Evolutionary conservation across 2,888 invertebrate genomes (phyloP), one percentile per base, ranked within the genome.

Genomic region (Operophtera brumata): DNA sequence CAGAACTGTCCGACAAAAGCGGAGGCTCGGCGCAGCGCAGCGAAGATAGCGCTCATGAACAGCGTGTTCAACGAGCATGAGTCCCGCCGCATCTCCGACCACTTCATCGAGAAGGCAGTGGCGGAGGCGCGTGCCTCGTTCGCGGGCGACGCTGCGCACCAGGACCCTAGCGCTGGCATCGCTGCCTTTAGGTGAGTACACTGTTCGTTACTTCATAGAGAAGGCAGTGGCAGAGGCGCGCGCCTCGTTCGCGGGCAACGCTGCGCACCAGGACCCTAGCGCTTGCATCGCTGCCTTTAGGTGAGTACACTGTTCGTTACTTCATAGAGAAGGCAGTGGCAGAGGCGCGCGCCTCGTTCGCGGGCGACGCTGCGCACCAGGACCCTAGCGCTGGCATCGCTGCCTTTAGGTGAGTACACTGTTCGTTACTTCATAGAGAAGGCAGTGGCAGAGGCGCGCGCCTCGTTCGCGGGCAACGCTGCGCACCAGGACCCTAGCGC

Each of bases 51-150:
- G 1, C 91, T 98, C 12, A 98, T 98, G 97, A 98, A 98, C 89
- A 97, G 97, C 8, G 97, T 98, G 45, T 98, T 98, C 86, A 98
- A 98, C 80, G 98, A 98, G 75, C 98, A 98, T 84, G 97, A 97
- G 37, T 96, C 97, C 1, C 91, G 98, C 54, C 93, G 95, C 67
- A 98, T 98, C 71, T 96, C 97, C 5, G 97, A 97, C 75, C 96
- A 97, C 75, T 98, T 98, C 80, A 97, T 98, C 50, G 96, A 97
- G 79, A 96, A 96, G 84, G 97, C 98, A 32, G 96, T 98, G 32
- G 93, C 94, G 12, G 97, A 98, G 82, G 98, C 98, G n/a, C 91
- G 96, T 43, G 94, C 95, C 30, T 96, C 96, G 39, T 96, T 96
- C 78, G 95, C 96, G 47, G 93, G 93, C 6, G 92, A 91, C 61